Evolutionary conservation across 1,140 invertebrate species (phyloP).

Genomic region (Cardiocondyla obscurior): DNA sequence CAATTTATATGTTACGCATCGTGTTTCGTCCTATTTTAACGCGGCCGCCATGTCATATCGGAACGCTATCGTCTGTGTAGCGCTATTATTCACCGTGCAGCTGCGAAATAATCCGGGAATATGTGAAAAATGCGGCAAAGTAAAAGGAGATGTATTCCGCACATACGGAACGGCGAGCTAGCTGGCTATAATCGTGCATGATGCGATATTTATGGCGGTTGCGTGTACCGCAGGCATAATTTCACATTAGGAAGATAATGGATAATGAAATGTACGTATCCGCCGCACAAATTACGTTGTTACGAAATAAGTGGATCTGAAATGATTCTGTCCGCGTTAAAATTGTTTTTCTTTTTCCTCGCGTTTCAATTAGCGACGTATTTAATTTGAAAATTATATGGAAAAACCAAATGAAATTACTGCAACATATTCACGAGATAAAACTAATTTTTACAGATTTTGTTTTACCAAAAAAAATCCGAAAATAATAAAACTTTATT

Average conservation of each 20-base stretch:
- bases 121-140: slow-evolving; percentile 36
- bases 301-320: neutral
- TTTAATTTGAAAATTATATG: neutral
- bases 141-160: slow-evolving; percentile 15
- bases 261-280: slow-evolving; percentile 19
- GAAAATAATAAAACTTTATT: neutral
- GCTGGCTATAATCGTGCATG: slow-evolving; percentile 18
- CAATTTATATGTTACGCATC: slow-evolving; percentile 44
- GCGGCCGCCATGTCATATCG: neutral
- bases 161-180: neutral
- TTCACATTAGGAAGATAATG: slow-evolving; percentile 20
- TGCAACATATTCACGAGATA: neutral
- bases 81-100: slow-evolving; percentile 25
- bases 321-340: neutral
- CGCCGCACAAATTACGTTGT: slow-evolving; percentile 8
- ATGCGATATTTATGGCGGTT: slow-evolving; percentile 31
- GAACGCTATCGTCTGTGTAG: slow-evolving; percentile 5
- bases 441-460: neutral
- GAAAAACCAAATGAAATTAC: neutral
- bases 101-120: slow-evolving; percentile 15
- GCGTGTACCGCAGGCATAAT: slow-evolving; percentile 15
- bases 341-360: neutral
- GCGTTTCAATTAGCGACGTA: neutral
- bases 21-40: slow-evolving; percentile 14
- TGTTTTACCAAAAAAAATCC: neutral